Evolutionary conservation across 2,113 vertebrate species (phyloP).

Genomic region (Rhombomys opimus): DNA sequence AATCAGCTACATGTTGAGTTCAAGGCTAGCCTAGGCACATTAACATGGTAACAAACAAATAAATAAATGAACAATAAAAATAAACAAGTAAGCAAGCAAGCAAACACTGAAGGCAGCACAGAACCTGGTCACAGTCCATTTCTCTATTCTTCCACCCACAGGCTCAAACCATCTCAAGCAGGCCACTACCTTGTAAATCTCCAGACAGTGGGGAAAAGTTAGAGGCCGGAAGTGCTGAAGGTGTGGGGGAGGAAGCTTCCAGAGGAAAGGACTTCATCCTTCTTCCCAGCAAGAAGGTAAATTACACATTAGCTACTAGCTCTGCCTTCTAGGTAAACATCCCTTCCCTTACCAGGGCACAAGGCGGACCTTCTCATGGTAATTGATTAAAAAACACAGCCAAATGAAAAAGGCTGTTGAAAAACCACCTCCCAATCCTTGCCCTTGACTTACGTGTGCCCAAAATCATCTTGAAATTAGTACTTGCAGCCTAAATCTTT

Average conservation of each 20-base stretch:
- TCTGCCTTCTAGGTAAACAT: neutral
- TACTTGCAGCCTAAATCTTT: neutral
- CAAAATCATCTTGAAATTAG: neutral
- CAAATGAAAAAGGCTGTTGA: neutral
- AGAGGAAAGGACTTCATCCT: neutral
- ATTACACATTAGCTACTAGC: neutral
- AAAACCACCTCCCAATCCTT: neutral
- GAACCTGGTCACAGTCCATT: neutral
- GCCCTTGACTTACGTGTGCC: neutral
- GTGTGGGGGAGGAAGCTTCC: neutral
- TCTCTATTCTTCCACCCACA: neutral
- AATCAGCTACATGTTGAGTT: neutral
- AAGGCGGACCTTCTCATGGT: neutral
- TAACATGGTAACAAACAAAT: no score
- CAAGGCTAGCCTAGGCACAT: neutral
- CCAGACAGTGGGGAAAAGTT: neutral
- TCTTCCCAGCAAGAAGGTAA: neutral
- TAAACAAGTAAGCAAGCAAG: neutral
- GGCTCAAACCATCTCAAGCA: neutral
- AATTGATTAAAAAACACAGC: neutral
- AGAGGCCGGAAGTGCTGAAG: neutral
- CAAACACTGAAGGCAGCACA: neutral
- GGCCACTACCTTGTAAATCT: neutral
- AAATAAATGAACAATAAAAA: neutral
- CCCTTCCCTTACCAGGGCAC: neutral